A percentile compares a stretch with the other conserved stretches of the same genome.
Evolutionary conservation across 2,113 vertebrate species (phyloP).

Genomic region (Malurus alboscapulatus): DNA sequence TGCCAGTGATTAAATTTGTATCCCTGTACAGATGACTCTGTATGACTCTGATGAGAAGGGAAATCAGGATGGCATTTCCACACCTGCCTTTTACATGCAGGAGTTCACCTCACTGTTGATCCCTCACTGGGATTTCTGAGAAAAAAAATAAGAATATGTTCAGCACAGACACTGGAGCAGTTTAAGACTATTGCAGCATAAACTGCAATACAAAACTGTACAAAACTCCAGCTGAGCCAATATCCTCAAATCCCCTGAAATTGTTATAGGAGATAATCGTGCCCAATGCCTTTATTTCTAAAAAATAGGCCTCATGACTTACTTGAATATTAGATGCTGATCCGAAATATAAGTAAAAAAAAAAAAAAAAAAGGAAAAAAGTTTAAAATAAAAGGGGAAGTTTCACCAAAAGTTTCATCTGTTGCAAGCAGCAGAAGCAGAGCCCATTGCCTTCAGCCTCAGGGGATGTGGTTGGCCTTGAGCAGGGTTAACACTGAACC

Average conservation of each 20-base stretch:
- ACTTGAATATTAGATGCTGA: background rate
- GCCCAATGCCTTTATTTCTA: background rate
- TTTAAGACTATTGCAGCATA: background rate
- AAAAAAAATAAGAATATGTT: background rate
- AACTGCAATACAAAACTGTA: background rate
- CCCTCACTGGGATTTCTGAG: background rate
- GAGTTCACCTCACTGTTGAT: background rate
- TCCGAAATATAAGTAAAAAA: background rate
- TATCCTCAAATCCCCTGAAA: background rate
- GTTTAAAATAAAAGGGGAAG: background rate
- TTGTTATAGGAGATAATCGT: background rate
- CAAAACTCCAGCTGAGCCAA: background rate
- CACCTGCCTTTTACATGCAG: background rate
- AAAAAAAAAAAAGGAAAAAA: too few relatives aligned
- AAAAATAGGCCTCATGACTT: background rate
- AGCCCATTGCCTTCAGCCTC: background rate
- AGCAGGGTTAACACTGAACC: background rate
- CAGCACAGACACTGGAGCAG: background rate
- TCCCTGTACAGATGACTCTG: background rate
- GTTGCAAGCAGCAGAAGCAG: background rate
- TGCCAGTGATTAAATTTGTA: background rate
- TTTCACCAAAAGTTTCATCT: background rate
- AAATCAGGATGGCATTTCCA: background rate
- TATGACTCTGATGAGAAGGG: too few relatives aligned
- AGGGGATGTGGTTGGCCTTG: background rate